Base-by-base conservation (phyloP, 2,888 invertebrate genomes). In the Nipponacmea schrenckii region DNA sequence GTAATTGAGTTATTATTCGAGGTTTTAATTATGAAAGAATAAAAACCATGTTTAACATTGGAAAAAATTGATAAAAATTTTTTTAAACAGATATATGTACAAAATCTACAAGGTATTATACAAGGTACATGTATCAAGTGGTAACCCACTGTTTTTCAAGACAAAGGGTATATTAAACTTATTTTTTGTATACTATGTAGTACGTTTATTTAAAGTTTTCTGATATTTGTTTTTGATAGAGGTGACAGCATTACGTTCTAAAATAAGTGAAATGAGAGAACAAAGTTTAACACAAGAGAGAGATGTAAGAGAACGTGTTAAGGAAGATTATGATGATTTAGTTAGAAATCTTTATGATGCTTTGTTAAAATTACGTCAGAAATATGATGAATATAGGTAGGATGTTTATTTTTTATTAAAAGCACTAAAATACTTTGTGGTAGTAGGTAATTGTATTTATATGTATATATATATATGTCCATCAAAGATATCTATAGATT, bases 321-420 rank as follows among this genome's bases (percentile, higher is more conserved):
- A 81, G 64, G 82, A 85, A 45, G 87, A 89, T 64, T 89, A 88
- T 75, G 82, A 87, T 70, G 84, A 82, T 45, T 83, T 89, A 27
- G 83, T 89, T 5, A 82, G 86, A 70, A 86, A 85, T 68, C 83
- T 89, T 26, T 87, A 87, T 74, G 77, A 79, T 26, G 81, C 84
- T 1, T 80, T 83, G n/a, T 84, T 84, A 64, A 82, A 85, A 20
- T 80, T 88, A 56, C 84, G 85, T 74, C 76, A 81, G 67, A 86
- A 86, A 74, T 84, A 88, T 80, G 88, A 89, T 75, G 85, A 86
- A 67, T 88, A 85, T 81, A 84, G 86, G 84, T 86, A 70, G 72
- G 70, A 26, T 15, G 17, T 20, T 50, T 5, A 31, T 31, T 3
- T 5, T 1, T 8, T 39, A 39, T 7, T 20, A 20, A 5, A 66